Conservation (phyloP, 2,888 invertebrate genomes). For the Gastracanthus pulcherrimus region DNA sequence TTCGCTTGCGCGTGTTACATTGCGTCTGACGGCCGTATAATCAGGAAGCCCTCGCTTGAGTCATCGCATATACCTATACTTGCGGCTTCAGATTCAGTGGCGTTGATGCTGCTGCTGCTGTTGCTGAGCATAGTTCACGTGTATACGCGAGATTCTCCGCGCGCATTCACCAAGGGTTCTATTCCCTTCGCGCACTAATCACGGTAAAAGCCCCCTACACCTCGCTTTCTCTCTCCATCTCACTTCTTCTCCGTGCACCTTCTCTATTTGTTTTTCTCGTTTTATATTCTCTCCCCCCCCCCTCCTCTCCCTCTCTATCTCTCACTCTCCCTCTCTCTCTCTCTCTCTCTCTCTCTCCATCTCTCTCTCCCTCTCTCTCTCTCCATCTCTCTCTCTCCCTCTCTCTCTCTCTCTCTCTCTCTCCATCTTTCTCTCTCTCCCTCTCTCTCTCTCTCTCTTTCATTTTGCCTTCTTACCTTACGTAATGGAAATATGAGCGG, state of each 20-base stretch:
- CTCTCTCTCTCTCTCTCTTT: slow-evolving; percentile 32
- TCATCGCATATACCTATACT: no score
- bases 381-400: background rate
- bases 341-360: slow-evolving; percentile 27
- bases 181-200: slow-evolving; percentile 72
- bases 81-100: background rate
- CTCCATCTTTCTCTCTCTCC: slow-evolving; percentile 15
- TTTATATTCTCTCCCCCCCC: slow-evolving; percentile 33
- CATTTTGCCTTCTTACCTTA: slow-evolving; percentile 61
- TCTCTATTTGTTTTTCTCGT: slow-evolving; percentile 9
- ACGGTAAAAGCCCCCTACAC: slow-evolving; percentile 69
- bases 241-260: background rate
- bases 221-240: slow-evolving; percentile 30
- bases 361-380: background rate
- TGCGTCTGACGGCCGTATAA: slow-evolving; percentile 1
- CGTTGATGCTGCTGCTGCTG: background rate
- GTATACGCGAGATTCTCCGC: slow-evolving; percentile 33
- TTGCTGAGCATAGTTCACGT: slow-evolving; percentile 58
- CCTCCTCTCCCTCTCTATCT: background rate
- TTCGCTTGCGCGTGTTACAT: background rate
- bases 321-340: background rate
- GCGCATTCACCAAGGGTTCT: slow-evolving; percentile 59
- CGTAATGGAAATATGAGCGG: slow-evolving; percentile 72
- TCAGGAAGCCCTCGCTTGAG: background rate
- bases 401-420: background rate